Base-by-base conservation (phyloP, 2,797 vertebrate species). In the Oryzias sinensis region DNA sequence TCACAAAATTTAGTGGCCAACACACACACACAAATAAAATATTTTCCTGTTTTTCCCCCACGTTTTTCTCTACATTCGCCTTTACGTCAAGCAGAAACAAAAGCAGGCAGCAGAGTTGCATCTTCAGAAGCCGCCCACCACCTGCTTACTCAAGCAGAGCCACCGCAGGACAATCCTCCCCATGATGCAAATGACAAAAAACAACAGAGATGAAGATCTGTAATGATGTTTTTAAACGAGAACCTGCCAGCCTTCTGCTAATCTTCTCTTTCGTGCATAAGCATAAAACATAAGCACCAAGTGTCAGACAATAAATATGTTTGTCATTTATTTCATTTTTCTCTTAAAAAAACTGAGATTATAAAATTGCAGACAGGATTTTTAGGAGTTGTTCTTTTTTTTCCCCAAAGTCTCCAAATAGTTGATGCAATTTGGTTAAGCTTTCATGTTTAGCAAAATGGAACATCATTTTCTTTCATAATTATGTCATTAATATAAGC, bases 161-260 rank as follows among this genome's bases (percentile, higher is more conserved):
- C 5, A 5, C 44, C 1, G 4, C 1, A 2, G 48, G 48, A 48
- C n/a, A 2, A 43, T 43, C 1, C 43, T 17, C 6, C 6, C 57
- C 1, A 44, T 0, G 2, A 44, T 0, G 2, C 65, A 56, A 33
- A 43, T 25, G 43, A 72, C 51, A 55, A 68, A 78, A 72, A 64
- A 78, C 59, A 70, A 49, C 33, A 53, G 46, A 60, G 59, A 41
- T 4, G 17, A 33, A 48, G 76, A 69, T 58, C 20, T 33, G 1
- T 48, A 61, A 56, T 5, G 64, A 74, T 44, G 61, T 53, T 44
- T 71, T 56, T 5, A 37, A 18, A 59, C 3, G 59, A 59, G 59
- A 24, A 0, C 17, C 61, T 49, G 3, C 13, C 1, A 4, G 22
- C 48, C 17, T 46, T 70, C 61, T n/a, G 56, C 63, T 49, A 62